Evolutionary conservation across 1,140 invertebrate genomes (phyloP).

Genomic region (Globodera ellingtonae): DNA sequence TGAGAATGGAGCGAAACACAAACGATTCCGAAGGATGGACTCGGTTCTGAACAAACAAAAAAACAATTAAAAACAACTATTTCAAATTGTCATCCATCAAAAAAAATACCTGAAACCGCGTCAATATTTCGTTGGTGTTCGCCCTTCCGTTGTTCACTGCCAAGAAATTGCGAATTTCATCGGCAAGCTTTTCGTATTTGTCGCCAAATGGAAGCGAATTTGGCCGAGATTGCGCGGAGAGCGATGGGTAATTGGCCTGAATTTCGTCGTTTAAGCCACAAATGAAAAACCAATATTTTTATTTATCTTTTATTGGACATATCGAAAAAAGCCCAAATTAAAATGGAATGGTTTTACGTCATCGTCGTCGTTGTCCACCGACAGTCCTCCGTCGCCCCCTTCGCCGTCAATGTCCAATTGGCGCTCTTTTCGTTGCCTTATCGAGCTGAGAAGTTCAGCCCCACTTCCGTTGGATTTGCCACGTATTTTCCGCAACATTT

Average conservation of each 20-base stretch:
- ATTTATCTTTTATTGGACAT: background rate
- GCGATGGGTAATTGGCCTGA: conserved; percentile 47
- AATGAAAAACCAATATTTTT: background rate
- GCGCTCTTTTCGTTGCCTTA: conserved; percentile 8
- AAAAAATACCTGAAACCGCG: conserved; percentile 49
- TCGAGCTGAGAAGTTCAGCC: background rate
- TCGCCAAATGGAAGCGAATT: conserved; percentile 39
- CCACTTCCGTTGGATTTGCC: background rate
- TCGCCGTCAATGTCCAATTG: conserved; percentile 13
- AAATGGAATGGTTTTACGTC: background rate
- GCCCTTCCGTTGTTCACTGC: conserved; percentile 39
- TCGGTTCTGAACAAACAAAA: conserved; percentile 43
- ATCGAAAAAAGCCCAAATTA: no score
- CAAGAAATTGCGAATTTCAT: conserved; percentile 53
- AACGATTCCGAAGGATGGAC: conserved; percentile 50
- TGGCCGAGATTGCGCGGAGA: conserved; percentile 31
- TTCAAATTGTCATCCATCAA: conserved; percentile 11
- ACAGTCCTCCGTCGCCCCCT: background rate
- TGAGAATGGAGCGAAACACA: conserved; percentile 53
- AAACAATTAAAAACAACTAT: conserved; percentile 33
- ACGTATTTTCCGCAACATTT: background rate
- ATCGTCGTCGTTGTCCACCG: background rate
- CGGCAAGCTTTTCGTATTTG: conserved; percentile 56
- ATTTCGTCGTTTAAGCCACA: background rate
- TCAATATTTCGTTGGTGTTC: conserved; percentile 52